Base-by-base conservation (phyloP, 2,888 invertebrate species). In the Idaea biselata region DNA sequence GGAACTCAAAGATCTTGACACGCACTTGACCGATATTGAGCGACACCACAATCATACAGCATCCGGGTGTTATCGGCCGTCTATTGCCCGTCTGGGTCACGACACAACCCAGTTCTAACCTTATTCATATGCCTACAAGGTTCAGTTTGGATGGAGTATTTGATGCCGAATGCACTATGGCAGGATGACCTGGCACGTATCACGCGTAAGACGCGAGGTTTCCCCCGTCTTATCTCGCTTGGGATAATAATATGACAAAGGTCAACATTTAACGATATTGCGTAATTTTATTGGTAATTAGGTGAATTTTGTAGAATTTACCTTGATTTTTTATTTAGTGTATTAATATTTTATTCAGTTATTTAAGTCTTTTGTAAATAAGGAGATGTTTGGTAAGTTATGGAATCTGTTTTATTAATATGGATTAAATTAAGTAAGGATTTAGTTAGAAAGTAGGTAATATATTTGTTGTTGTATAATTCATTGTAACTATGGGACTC, bases 41-140 rank as follows among this genome's bases (percentile, higher is more conserved):
- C 44, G 44, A 44, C 7, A 66, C 62, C 61, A 63, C 63, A 67
- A 66, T 68, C 63, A 67, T 60, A 58, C 68, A 68, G 63, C 72
- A 77, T 83, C 83, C 82, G 82, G 79, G 78, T 74, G 68, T 72
- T 79, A 76, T 76, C 73, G 58, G 60, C 60, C 60, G 81, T 81
- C 83, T 80, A 72, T 74, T 68, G 65, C 68, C 68, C 67, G 82
- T 83, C 82, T 82, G 68, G 70, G 64, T 59, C 62, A 17, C 16
- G 11, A 18, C 6, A 44, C 33, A 44, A 16, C 6, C 3, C 31
- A 58, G 1, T 33, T 44, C 16, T 17, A 58, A 58, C 58, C 58
- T 58, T 58, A 58, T n/a, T 55, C 16, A 6, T 55, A 55, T 16
- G 55, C 16, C 11, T 55, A 17, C 16, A 55, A 55, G 17, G 16